Percentiles rank a stretch among this genome's conserved stretches.
These are phyloP conservation scores for Heterodera filipjevi DNA, from an alignment of 2,888 invertebrate species.

Conservation along the genomic window DNA sequence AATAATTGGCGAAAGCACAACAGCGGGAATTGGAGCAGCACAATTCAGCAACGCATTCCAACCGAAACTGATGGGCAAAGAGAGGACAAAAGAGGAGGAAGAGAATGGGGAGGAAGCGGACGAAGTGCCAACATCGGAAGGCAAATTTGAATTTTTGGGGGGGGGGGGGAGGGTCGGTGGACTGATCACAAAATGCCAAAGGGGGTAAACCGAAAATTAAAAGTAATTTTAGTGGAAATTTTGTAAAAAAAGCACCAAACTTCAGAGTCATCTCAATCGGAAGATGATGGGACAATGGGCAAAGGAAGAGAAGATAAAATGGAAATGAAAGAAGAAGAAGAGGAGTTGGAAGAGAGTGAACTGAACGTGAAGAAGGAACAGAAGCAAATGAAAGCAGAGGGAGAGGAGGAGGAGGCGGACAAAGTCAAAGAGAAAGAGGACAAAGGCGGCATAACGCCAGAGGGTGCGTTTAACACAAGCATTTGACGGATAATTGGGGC, in stretches of 20 bases:
- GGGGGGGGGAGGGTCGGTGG: not conserved
- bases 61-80: not conserved
- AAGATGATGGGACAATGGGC: not conserved
- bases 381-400: not conserved
- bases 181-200: not conserved
- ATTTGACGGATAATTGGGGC: no score
- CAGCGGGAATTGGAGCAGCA: no score
- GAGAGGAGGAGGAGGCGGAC: not conserved
- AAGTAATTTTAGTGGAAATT: no score
- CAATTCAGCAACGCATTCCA: not conserved
- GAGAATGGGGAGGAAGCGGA: not conserved
- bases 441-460: not conserved
- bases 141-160: not conserved
- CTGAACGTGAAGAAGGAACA: not conserved
- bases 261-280: not conserved
- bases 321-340: not conserved
- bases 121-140: constrained; percentile 5
- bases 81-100: not conserved
- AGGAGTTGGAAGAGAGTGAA: not conserved
- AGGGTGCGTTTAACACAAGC: not conserved
- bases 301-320: not conserved
- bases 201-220: no score
- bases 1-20: not conserved
- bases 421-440: not conserved
- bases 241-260: not conserved